Evolutionary conservation across 2,797 vertebrate species (phyloP).

Genomic region (Propithecus perrieri): DNA sequence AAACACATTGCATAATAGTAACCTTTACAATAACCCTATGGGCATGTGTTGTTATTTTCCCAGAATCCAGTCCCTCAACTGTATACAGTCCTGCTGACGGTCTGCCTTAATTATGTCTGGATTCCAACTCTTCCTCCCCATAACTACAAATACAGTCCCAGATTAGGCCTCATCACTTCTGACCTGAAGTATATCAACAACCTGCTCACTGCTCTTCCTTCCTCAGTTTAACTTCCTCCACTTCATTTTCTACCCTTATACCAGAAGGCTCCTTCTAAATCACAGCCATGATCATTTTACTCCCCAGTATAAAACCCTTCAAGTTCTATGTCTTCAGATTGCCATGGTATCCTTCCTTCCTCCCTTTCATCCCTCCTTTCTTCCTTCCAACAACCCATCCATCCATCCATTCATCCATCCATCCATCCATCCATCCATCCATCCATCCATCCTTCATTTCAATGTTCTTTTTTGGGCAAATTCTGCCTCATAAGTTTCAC

Average conservation of each 20-base stretch:
- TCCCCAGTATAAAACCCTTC: not conserved
- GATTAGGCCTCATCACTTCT: not conserved
- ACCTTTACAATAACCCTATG: not conserved
- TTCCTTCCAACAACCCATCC: fast-evolving
- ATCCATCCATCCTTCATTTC: not conserved
- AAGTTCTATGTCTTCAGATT: not conserved
- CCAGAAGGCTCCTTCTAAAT: not conserved
- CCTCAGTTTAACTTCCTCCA: not conserved
- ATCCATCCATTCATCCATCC: fast-evolving
- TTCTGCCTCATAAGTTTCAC: not conserved
- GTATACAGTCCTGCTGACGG: not conserved
- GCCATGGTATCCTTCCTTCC: not conserved
- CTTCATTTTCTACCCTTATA: not conserved
- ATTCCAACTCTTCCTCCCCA: not conserved
- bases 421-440: not conserved
- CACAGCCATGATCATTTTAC: not conserved
- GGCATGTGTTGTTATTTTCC: not conserved
- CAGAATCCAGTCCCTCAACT: not conserved
- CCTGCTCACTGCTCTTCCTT: not conserved
- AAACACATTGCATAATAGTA: constrained; percentile 44
- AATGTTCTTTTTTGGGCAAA: not conserved
- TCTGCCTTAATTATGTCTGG: not conserved
- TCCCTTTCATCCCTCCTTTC: not conserved
- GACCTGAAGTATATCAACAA: not conserved
- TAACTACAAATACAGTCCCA: not conserved